Conservation (phyloP, 2,113 vertebrate genomes). For the Motacilla alba region DNA sequence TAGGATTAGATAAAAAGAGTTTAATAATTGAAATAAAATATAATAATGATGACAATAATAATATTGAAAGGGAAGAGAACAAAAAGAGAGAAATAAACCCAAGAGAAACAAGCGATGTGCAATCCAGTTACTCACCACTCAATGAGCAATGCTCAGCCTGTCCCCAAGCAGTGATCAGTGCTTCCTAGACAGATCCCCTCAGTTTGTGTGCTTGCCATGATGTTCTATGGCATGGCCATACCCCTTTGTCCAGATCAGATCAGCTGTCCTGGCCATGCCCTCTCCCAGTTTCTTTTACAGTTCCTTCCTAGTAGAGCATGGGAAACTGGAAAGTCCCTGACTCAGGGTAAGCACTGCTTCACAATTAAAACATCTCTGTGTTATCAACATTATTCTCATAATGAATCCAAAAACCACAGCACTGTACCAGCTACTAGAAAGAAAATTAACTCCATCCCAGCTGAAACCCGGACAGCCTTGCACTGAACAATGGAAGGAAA, state of each 20-base stretch:
- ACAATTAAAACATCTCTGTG: neutral
- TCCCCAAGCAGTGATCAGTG: neutral
- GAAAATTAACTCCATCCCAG: neutral
- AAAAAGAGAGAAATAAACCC: neutral
- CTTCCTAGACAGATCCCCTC: neutral
- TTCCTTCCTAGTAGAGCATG: neutral
- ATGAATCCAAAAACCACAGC: neutral
- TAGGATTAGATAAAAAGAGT: neutral
- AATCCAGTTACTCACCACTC: neutral
- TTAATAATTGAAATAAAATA: neutral
- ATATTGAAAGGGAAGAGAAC: neutral
- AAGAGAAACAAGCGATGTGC: neutral
- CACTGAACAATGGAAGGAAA: neutral
- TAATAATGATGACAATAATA: neutral
- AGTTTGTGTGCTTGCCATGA: neutral
- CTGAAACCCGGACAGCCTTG: neutral
- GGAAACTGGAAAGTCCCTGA: neutral
- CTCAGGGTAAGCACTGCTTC: neutral
- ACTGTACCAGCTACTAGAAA: neutral
- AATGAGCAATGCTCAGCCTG: neutral
- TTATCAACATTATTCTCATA: neutral
- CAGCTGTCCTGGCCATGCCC: neutral
- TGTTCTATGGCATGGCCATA: accelerated
- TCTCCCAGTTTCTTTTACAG: neutral
- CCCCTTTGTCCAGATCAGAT: neutral